These are phyloP conservation scores for Pantelozetes paolii DNA, from an alignment of 2,888 invertebrate species.

Conservation along the genomic window DNA sequence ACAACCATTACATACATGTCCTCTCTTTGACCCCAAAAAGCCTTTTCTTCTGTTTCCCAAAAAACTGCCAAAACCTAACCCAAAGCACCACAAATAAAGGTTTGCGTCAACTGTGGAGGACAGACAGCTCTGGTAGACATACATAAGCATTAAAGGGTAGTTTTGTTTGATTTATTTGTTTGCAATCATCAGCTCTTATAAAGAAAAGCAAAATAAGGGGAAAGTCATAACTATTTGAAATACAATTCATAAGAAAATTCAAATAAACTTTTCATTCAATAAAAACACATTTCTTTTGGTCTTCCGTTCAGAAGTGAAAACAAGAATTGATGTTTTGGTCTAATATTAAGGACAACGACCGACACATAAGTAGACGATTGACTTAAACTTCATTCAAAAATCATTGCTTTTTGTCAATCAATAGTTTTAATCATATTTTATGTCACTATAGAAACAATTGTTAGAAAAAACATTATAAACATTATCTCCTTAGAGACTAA, in stretches of 20 bases:
- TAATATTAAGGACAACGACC: conserved; percentile 21
- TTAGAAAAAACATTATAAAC: conserved; percentile 9
- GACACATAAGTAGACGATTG: background rate
- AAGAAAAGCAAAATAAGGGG: background rate
- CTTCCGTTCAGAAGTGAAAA: too few relatives aligned
- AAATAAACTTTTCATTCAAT: background rate
- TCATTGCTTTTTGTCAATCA: background rate
- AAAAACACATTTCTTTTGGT: background rate
- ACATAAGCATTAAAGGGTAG: conserved; percentile 8
- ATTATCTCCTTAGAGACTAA: conserved; percentile 30
- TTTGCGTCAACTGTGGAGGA: background rate
- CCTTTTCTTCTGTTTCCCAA: background rate
- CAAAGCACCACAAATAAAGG: too few relatives aligned
- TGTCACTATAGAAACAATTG: conserved; percentile 15
- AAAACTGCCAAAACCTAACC: too few relatives aligned
- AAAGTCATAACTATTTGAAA: conserved; percentile 6
- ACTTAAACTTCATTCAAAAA: too few relatives aligned
- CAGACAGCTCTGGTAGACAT: background rate
- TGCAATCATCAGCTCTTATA: background rate
- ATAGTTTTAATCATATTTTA: background rate
- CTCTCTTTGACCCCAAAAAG: conserved; percentile 26
- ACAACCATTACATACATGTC: conserved; percentile 5
- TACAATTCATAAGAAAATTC: background rate
- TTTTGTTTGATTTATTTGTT: conserved; percentile 30
- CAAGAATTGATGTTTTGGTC: background rate